Conservation (phyloP, 2,888 invertebrate genomes). For the Stegophylla sp. region DNA sequence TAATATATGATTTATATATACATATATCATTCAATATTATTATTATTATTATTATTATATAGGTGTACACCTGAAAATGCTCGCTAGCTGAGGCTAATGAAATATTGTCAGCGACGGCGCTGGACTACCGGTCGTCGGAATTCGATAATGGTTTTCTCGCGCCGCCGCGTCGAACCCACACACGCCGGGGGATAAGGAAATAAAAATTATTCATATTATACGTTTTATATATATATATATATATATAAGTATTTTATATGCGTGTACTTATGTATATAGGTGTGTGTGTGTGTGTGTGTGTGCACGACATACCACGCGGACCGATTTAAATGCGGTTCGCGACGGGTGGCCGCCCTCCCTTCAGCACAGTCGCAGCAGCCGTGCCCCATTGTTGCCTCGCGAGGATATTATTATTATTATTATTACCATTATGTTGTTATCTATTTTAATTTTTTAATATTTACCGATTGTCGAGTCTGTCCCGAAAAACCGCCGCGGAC, state of each 20-base stretch:
- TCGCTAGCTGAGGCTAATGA: conserved; percentile 27
- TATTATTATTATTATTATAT: too few relatives aligned
- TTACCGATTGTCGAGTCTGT: conserved; percentile 44
- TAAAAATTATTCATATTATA: conserved; percentile 38
- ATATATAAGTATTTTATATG: not conserved
- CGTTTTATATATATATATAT: not conserved
- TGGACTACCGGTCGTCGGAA: conserved; percentile 57
- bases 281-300: not conserved
- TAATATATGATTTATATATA: not conserved
- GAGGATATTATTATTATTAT: conserved; percentile 37
- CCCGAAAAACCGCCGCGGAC: not conserved
- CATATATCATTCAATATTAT: too few relatives aligned
- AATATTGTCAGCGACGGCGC: conserved; percentile 52
- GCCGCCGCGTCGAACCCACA: conserved; percentile 40
- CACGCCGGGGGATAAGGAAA: conserved; percentile 34
- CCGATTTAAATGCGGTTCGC: conserved; percentile 45
- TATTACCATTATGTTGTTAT: not conserved
- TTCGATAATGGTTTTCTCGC: conserved; percentile 58
- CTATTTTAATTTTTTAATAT: conserved; percentile 30
- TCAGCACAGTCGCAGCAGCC: not conserved
- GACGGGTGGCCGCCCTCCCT: conserved; percentile 52
- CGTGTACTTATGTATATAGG: not conserved
- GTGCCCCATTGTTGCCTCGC: conserved; percentile 48
- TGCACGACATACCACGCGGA: conserved; percentile 19
- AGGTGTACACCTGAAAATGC: not conserved